phyloP scores from a whole-genome alignment of 2,888 invertebrate genomes.

The Habroteleia sp. region DNA sequence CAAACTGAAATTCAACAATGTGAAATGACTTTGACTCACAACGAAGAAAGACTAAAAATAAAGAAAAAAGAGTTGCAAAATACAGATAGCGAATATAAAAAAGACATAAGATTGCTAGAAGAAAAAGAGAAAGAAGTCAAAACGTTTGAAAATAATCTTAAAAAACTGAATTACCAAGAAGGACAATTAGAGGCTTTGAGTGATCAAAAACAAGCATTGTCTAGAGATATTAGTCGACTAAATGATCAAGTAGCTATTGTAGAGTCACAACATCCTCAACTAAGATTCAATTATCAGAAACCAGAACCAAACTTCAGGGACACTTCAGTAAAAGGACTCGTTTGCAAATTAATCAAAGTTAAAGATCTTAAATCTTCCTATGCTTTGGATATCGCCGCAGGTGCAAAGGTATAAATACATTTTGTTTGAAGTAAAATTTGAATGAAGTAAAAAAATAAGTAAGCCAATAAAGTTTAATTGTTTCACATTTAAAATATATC shows the following conservation, averaged over 20 bases:
- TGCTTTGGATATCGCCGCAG: constrained; percentile 93
- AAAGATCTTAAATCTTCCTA: constrained; percentile 86
- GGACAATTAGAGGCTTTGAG: constrained; percentile 83
- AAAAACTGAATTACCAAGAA: constrained; percentile 84
- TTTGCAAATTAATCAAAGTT: constrained; percentile 90
- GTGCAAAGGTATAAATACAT: constrained; percentile 85
- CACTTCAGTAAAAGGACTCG: constrained; percentile 87
- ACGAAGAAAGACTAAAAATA: constrained; percentile 84
- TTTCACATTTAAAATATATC: too few relatives aligned
- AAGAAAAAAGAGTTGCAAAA: constrained; percentile 86
- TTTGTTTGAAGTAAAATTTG: too few relatives aligned
- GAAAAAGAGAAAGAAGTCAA: constrained; percentile 83
- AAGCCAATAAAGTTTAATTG: too few relatives aligned
- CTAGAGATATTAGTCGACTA: constrained; percentile 83
- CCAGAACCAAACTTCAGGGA: constrained; percentile 89
- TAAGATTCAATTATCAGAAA: constrained; percentile 88
- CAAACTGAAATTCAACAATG: constrained; percentile 90
- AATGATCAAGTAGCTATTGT: constrained; percentile 84
- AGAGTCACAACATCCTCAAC: constrained; percentile 83
- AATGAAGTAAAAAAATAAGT: too few relatives aligned
- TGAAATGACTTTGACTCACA: constrained; percentile 87
- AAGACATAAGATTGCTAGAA: constrained; percentile 84
- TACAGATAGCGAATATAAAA: constrained; percentile 86
- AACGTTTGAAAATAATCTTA: constrained; percentile 83
- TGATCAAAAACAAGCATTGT: constrained; percentile 82